Evolutionary conservation across 2,113 vertebrate genomes (phyloP).

Genomic region (Pogona vitticeps): DNA sequence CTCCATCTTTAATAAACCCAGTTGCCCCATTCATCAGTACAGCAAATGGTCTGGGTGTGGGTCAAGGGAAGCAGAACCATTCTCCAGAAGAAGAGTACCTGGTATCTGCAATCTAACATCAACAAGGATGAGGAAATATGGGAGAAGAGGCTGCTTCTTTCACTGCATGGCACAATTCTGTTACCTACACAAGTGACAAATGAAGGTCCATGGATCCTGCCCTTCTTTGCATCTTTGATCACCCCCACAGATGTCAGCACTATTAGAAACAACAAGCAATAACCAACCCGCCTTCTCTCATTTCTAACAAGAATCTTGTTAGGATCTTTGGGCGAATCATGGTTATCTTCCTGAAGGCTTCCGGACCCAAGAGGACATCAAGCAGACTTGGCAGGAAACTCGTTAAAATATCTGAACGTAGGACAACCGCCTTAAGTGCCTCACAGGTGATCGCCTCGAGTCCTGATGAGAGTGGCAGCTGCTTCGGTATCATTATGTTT

Average conservation of each 20-base stretch:
- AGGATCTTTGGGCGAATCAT: conserved; percentile 40
- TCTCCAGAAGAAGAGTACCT: neutral
- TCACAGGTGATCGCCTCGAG: conserved; percentile 58
- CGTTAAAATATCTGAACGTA: conserved; percentile 61
- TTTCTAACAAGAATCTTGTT: conserved; percentile 29
- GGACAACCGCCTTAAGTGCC: conserved; percentile 56
- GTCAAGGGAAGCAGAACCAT: too few species aligned
- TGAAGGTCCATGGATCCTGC: neutral
- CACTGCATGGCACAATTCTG: neutral
- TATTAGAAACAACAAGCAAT: neutral
- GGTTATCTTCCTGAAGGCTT: conserved; percentile 35
- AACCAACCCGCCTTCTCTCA: neutral
- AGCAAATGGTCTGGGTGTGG: too few species aligned
- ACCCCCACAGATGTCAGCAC: neutral
- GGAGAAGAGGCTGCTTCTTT: neutral
- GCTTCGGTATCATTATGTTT: conserved; percentile 48
- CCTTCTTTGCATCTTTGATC: neutral
- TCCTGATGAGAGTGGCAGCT: conserved; percentile 48
- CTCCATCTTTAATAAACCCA: too few species aligned
- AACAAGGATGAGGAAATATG: neutral
- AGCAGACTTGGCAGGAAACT: conserved; percentile 60
- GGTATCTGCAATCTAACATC: neutral
- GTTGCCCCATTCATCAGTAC: too few species aligned
- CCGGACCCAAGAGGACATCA: conserved; percentile 31
- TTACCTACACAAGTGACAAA: neutral